These are phyloP conservation scores for Umimayanthus kanabou DNA, from an alignment of 92 coral and sea anemone species.

Conservation along the genomic window DNA sequence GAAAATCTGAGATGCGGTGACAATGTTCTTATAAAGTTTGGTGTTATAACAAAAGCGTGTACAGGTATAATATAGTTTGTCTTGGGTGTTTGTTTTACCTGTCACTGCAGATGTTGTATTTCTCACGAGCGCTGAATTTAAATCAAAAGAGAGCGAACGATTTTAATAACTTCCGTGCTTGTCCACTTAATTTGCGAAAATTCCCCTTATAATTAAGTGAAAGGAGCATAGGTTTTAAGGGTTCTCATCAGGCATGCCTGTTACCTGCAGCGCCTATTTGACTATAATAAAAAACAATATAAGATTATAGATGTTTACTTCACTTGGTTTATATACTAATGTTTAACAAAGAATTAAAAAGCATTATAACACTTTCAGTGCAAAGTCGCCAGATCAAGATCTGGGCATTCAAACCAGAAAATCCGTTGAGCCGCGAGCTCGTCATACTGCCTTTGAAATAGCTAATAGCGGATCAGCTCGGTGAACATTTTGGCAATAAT, in stretches of 20 bases:
- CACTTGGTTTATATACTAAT: no score
- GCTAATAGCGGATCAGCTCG: background rate
- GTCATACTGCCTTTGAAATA: background rate
- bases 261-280: constrained; percentile 10
- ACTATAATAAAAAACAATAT: background rate
- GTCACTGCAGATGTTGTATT: constrained; percentile 12
- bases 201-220: constrained; percentile 12
- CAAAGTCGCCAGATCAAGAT: background rate
- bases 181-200: constrained; percentile 10
- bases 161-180: constrained; percentile 36
- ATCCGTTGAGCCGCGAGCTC: background rate
- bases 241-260: background rate
- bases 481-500: constrained; percentile 29
- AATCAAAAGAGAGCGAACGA: background rate
- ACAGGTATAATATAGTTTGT: background rate
- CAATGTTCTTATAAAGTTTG: background rate
- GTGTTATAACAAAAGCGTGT: background rate
- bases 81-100: background rate
- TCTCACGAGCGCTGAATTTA: constrained; percentile 10
- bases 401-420: background rate
- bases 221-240: background rate
- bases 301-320: background rate
- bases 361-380: no score
- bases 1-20: background rate
- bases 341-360: background rate